Evolutionary conservation across 2,797 vertebrate genomes (phyloP), one percentile per base, ranked within the genome.

Genomic region (Rachycentron canadum): DNA sequence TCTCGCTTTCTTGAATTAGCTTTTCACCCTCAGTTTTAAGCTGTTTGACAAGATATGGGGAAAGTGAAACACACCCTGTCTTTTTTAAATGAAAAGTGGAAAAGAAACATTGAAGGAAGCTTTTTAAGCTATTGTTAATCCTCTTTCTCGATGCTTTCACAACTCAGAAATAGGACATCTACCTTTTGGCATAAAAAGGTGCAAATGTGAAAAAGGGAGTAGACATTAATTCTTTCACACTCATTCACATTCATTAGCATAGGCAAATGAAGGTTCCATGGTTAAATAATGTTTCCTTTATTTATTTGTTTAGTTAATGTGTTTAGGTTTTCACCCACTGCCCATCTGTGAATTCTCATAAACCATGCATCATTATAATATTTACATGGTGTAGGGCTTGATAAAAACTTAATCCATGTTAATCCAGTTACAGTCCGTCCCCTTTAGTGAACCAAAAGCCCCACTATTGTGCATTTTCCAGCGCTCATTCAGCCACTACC

Each of bases 101-200:
- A 77, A 77, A 55, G 67, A 90, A 89, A 84, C 71, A 89, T 84
- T 88, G 83, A 87, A 89, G 84, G 28, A 81, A 82, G 67, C 73
- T 73, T 89, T 90, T 88, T 81, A 82, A 84, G 81, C 83, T 78
- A 76, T 86, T 89, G 88, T 88, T 92, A 91, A 90, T 92, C 92
- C 87, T 83, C 66, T 85, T 68, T 69, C 53, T 71, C 34, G 34
- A 85, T 87, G 89, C 84, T 38, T 77, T 79, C 69, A 75, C 81
- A 76, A 81, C 73, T 76, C 65, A 68, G 66, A 81, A 87, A 86
- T 73, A 66, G 86, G 58, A 82, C 77, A 80, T 84, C 62, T 74
- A 78, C 57, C 63, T 73, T 85, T 76, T 74, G 38, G 69, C 28
- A 71, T 79, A 66, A 76, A 83, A 81, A 77, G n/a, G 30, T 81